These are phyloP conservation scores for Bombylius discolor DNA, from an alignment of 2,888 invertebrate genomes.

Conservation along the genomic window DNA sequence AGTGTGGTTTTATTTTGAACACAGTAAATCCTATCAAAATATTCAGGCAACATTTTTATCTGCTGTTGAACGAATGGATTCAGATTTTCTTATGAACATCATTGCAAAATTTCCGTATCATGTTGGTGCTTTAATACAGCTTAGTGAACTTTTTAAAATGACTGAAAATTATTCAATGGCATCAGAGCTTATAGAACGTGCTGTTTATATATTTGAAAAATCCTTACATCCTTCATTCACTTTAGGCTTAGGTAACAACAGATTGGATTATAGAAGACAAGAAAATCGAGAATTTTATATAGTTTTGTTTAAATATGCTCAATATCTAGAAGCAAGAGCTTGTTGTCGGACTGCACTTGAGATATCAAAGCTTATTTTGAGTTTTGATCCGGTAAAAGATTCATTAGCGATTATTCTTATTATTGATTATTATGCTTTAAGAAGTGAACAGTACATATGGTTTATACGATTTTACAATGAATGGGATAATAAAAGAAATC, in stretches of 20 bases:
- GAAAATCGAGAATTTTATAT: slow-evolving; percentile 74
- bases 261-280: slow-evolving; percentile 62
- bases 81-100: slow-evolving; percentile 63
- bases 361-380: slow-evolving; percentile 68
- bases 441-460: slow-evolving; percentile 62
- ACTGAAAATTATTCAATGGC: slow-evolving; percentile 68
- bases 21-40: slow-evolving; percentile 58
- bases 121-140: slow-evolving; percentile 64
- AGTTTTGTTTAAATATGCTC: slow-evolving; percentile 67
- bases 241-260: slow-evolving; percentile 56
- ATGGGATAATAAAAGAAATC: slow-evolving; percentile 50
- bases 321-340: slow-evolving; percentile 63
- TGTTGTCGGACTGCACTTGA: slow-evolving; percentile 80
- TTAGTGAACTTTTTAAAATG: slow-evolving; percentile 63
- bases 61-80: slow-evolving; percentile 66
- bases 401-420: slow-evolving; percentile 63
- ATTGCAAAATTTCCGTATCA: slow-evolving; percentile 65
- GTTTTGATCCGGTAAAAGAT: slow-evolving; percentile 60
- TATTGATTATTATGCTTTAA: slow-evolving; percentile 71
- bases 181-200: slow-evolving; percentile 64
- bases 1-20: slow-evolving; percentile 57
- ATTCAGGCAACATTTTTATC: slow-evolving; percentile 61
- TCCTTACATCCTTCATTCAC: slow-evolving; percentile 71
- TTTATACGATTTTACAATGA: slow-evolving; percentile 45
- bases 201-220: slow-evolving; percentile 61